Evolutionary conservation across 2,888 invertebrate genomes (phyloP), one percentile per base, ranked within the genome.

Genomic region (Amitus sp.): DNA sequence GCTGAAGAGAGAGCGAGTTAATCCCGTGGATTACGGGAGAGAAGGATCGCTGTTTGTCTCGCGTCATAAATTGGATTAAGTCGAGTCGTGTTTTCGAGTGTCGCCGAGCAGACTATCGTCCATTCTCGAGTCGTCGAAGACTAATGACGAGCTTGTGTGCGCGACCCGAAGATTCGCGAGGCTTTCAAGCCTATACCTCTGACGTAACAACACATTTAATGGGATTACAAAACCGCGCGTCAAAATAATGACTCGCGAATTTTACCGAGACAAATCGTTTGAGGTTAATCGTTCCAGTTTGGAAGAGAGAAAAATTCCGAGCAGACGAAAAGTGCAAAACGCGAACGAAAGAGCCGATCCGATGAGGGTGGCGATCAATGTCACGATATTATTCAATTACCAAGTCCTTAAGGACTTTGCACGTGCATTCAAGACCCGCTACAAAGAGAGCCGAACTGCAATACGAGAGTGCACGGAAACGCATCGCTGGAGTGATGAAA

Each of bases 41-140:
- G 72, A 72, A 71, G 68, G 69, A 62, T 49, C 60, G 60, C 64
- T 64, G 66, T 71, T 73, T 70, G 71, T 73, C 69, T 68, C 64
- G 68, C 70, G 71, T 73, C 75, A 73, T 75, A 75, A 77, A 76
- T 74, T 73, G 76, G 73, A 76, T 75, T 73, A 75, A 66, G 66
- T 71, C 67, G 66, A 65, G 68, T 61, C 67, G 70, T 71, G 71
- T 73, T 73, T 74, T 69, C 56, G 55, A 27, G 52, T 47, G 53
- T 49, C 57, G 49, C 20, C 19, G 47, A n/a, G 34, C 47, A 5
- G 23, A 19, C 18, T 19, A 19, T 23, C 34, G 20, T 50, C 39
- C 47, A 43, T 39, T 62, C 52, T 19, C 34, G 47, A 23, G 37
- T 15, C 48, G 49, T 53, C 51, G 62, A 45, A 45, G 40, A 42